These are phyloP conservation scores for Scaptodrosophila latifasciaeformis DNA, from an alignment of 2,888 invertebrate species.

Conservation along the genomic window DNA sequence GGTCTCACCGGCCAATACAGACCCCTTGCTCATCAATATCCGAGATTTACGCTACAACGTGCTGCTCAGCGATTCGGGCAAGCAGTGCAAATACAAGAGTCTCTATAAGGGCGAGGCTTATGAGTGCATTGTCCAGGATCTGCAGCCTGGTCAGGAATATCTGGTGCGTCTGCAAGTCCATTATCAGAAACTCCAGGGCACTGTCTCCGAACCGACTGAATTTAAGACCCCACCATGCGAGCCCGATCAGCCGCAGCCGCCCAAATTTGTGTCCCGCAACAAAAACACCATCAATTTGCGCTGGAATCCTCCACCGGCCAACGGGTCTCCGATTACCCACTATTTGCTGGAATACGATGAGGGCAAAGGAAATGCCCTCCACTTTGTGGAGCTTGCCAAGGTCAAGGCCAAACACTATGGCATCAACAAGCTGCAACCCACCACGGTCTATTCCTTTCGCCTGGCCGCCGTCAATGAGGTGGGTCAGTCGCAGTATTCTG, in stretches of 20 bases:
- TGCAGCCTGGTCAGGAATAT: conserved; percentile 92
- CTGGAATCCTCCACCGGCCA: conserved; percentile 84
- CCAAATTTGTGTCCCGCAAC: conserved; percentile 82
- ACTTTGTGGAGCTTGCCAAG: conserved; percentile 83
- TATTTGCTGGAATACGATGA: conserved; percentile 88
- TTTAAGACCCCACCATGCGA: conserved; percentile 89
- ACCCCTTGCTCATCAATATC: conserved; percentile 63
- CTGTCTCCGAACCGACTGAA: conserved; percentile 84
- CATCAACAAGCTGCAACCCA: conserved; percentile 84
- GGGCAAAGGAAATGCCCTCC: conserved; percentile 78
- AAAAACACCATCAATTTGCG: conserved; percentile 83
- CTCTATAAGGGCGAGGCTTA: conserved; percentile 87
- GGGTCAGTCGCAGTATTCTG: conserved; percentile 85
- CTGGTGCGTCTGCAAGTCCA: conserved; percentile 85
- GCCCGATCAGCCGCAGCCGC: conserved; percentile 85
- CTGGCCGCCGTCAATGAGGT: conserved; percentile 88
- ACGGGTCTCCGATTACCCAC: conserved; percentile 85
- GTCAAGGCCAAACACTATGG: conserved; percentile 86
- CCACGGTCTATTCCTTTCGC: conserved; percentile 88
- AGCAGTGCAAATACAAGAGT: conserved; percentile 89
- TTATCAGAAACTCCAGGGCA: conserved; percentile 84
- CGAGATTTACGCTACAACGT: conserved; percentile 84
- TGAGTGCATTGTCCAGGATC: conserved; percentile 87
- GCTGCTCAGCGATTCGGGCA: conserved; percentile 84
- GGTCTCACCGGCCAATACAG: conserved; percentile 79